Conservation (phyloP, 2,113 vertebrate genomes). For the Microtus ochrogaster region DNA sequence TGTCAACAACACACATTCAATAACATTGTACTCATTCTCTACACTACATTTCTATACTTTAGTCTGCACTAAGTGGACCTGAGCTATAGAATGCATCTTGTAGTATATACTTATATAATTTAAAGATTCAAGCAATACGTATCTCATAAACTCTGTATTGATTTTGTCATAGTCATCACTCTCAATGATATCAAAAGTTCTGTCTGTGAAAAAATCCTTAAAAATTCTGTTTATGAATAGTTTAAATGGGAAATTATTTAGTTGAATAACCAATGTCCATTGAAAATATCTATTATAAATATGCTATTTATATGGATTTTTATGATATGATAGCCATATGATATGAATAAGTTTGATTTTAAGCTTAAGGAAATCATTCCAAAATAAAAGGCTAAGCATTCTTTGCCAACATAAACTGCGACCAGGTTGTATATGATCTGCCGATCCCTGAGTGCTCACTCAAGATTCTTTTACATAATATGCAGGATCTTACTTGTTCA, state of each 20-base stretch:
- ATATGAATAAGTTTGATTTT: background rate
- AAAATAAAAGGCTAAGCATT: background rate
- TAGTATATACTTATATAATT: background rate
- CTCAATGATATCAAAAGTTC: background rate
- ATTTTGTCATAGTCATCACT: background rate
- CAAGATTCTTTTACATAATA: rapidly evolving
- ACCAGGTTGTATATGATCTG: background rate
- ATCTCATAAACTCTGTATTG: background rate
- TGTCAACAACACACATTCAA: background rate
- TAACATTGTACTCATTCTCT: too few species aligned
- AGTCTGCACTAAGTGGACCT: background rate
- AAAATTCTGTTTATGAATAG: background rate
- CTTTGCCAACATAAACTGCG: background rate
- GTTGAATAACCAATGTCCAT: background rate
- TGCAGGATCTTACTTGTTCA: background rate
- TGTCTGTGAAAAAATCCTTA: background rate
- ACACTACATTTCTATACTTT: background rate
- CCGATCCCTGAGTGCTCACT: background rate
- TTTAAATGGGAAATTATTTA: background rate
- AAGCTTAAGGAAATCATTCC: background rate
- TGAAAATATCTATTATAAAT: background rate
- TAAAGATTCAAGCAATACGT: background rate
- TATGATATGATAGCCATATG: background rate
- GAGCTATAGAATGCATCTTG: background rate
- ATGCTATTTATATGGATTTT: background rate